Evolutionary conservation across 1,140 invertebrate genomes (phyloP), one percentile per base, ranked within the genome.

Genomic region (Monomorium pharaonis): DNA sequence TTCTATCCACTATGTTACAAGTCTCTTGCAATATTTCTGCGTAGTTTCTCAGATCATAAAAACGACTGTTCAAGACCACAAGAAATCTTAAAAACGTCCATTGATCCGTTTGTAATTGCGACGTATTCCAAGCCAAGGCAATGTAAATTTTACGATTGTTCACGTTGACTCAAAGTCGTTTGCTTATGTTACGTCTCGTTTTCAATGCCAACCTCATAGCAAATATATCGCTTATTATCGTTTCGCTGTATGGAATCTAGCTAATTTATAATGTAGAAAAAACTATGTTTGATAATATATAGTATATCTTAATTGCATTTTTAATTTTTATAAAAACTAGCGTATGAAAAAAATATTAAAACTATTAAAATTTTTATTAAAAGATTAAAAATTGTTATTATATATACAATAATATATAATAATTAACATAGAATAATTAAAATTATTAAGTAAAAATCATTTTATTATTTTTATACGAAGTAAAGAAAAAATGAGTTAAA

Each of bases 161-260:
- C 16, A 5, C 18, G 16, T 69, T 80, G 27, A 77, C 16, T 37
- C 30, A 37, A 65, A 21, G 30, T 65, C 42, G 21, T 37, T 80
- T 69, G 47, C 63, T 80, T 18, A 18, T 63, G 9, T 65, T 27
- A 37, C 10, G 10, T 30, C 24, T 77, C 58, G 9, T 69, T 80
- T 80, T 69, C 47, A 80, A 54, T 80, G 30, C 37, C 47, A 69
- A 18, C n/a, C 30, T 54, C 63, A 24, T 30, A 4, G 21, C 16
- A 10, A 21, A 77, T n/a, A 1, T 60, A 18, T 16, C n/a, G 37
- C 21, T 76, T 24, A 76, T 75, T 76, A 76, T n/a, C 37, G 37
- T 76, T 60, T 60, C 18, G 21, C 2, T 27, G 54, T 44, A 60
- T 44, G 24, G 24, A n/a, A n/a, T n/a, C n/a, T n/a, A 75, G 16